phyloP scores from a whole-genome alignment of 2,113 vertebrate genomes.

The Tylochromis polylepis region DNA sequence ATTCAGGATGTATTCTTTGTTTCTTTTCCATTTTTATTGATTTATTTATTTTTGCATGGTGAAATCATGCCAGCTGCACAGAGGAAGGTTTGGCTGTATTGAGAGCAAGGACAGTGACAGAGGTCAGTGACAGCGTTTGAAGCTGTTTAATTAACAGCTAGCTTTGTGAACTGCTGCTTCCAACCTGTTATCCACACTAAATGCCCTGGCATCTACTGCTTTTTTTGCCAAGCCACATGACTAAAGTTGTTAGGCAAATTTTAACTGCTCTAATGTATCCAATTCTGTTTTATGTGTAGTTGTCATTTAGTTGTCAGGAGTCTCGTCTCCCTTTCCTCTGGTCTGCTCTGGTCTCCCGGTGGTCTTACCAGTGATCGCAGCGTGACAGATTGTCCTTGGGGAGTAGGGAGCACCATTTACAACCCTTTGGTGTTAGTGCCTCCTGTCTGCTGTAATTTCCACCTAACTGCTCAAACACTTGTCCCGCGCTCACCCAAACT shows the following conservation, averaged over 20 bases:
- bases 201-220: neutral
- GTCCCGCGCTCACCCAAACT: neutral
- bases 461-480: neutral
- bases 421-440: constrained; percentile 49
- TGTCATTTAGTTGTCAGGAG: neutral
- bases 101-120: neutral
- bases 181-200: neutral
- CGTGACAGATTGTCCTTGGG: constrained; percentile 50
- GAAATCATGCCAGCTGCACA: neutral
- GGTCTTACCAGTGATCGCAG: constrained; percentile 22
- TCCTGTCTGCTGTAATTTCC: constrained; percentile 52
- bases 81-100: neutral
- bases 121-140: neutral
- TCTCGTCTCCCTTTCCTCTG: neutral
- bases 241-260: neutral
- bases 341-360: constrained; percentile 10
- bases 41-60: neutral
- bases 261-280: neutral
- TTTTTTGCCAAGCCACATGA: neutral
- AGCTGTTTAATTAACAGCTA: neutral
- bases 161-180: neutral
- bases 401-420: constrained; percentile 44
- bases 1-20: neutral
- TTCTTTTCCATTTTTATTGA: fast-evolving
- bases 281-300: neutral